Evolutionary conservation across 1,140 invertebrate species (phyloP), one percentile per base, ranked within the genome.

Genomic region (Cherax quadricarinatus): DNA sequence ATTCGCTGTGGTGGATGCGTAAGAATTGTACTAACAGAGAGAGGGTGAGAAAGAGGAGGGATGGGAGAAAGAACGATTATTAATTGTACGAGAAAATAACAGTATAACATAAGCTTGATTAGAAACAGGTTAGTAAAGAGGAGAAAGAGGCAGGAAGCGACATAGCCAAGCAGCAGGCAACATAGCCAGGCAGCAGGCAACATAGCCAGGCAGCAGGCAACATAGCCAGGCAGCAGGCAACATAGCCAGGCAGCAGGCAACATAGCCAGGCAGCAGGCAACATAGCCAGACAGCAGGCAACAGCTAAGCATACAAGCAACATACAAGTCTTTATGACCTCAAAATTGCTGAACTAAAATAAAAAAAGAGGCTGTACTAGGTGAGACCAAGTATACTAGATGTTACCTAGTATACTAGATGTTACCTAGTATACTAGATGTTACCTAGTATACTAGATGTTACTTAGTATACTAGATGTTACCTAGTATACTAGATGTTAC

Each of bases 1-100:
- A 89, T 84, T 80, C 49, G 88, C 73, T 80, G 81, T 73, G 80
- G 88, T 89, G 88, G 88, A 83, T 62, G 62, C 62, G 88, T 89
- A 89, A 89, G 80, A 89, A 83, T 89, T 41, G 80, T 30, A 30
- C 80, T 53, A 73, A 48, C 60, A 83, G 24, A 89, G 70, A 57
- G 78, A 89, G 81, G 53, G 66, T 75, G 60, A 83, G 81, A 60
- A 53, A 51, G 49, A 51, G 16, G 18, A 70, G 66, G 30, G 30
- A 41, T 41, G 30, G 30, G 62, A 9, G 16, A 70, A 70, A 70
- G 24, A 75, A 6, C 7, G 24, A 75, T 24, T 10, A 75, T 24
- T 75, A 9, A 75, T 75, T 75, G 24, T 75, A 75, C 24, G 4
- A 14, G 62, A 3, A 66, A 66, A 66, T 10, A 66, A 24, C 24